These are phyloP conservation scores for Leptura quadrifasciata DNA, from an alignment of 2,888 invertebrate genomes.

Conservation along the genomic window DNA sequence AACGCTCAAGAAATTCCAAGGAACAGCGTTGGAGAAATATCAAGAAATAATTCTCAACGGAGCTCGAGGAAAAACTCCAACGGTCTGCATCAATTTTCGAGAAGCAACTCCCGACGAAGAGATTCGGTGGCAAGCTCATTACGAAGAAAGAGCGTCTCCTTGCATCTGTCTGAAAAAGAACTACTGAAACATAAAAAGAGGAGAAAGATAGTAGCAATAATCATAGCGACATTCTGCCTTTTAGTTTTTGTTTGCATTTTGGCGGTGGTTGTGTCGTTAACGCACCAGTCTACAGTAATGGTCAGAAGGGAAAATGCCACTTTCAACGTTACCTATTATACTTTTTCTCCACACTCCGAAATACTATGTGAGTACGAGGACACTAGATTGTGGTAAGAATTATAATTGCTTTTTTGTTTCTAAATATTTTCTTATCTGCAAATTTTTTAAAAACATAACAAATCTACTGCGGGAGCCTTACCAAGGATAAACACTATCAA, in stretches of 20 bases:
- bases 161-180: constrained; percentile 50
- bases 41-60: constrained; percentile 20
- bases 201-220: constrained; percentile 82
- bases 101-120: neutral
- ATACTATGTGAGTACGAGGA: constrained; percentile 44
- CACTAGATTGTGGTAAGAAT: constrained; percentile 43
- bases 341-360: constrained; percentile 64
- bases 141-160: constrained; percentile 4
- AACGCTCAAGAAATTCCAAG: neutral
- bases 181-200: constrained; percentile 80
- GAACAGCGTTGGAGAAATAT: neutral
- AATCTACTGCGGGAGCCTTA: too few species aligned
- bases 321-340: constrained; percentile 67
- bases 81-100: constrained; percentile 5
- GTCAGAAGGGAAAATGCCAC: constrained; percentile 53
- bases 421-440: neutral
- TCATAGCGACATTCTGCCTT: constrained; percentile 84
- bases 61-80: constrained; percentile 33
- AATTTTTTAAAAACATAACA: too few species aligned
- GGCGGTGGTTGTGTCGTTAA: constrained; percentile 86
- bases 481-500: too few species aligned
- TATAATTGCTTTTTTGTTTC: neutral
- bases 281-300: constrained; percentile 67
- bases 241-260: constrained; percentile 84
- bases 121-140: neutral